Conservation (phyloP, 1,140 invertebrate genomes). For the Galleria mellonella region DNA sequence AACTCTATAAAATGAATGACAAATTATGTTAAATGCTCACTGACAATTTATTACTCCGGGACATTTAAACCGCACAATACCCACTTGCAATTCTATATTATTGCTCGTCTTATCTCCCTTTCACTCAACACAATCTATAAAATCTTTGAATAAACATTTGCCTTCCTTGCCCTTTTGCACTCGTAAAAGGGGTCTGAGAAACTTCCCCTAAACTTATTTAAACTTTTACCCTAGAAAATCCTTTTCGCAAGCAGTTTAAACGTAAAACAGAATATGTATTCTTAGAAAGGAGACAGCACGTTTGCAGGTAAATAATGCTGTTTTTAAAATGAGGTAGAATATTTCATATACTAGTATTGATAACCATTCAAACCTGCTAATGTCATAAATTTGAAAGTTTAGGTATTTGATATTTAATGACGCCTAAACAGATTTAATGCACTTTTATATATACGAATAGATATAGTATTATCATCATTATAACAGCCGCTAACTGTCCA, state of each 20-base stretch:
- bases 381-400: too few species aligned
- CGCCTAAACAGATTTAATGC: too few species aligned
- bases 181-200: slow-evolving; percentile 62
- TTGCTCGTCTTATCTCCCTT: slow-evolving; percentile 20
- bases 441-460: too few species aligned
- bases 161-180: slow-evolving; percentile 60
- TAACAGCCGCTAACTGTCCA: too few species aligned
- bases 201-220: slow-evolving; percentile 69
- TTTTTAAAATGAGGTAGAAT: too few species aligned
- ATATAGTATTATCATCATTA: too few species aligned
- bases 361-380: too few species aligned
- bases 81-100: slow-evolving; percentile 2
- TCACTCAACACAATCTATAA: slow-evolving; percentile 47
- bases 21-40: too few species aligned
- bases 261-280: slow-evolving; percentile 61
- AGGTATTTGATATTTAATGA: too few species aligned
- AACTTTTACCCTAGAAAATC: slow-evolving; percentile 67
- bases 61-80: slow-evolving; percentile 5
- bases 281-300: not conserved
- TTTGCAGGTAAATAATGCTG: too few species aligned
- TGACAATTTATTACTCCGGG: not conserved
- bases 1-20: too few species aligned
- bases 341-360: too few species aligned
- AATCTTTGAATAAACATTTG: slow-evolving; percentile 69
- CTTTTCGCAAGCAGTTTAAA: slow-evolving; percentile 61